phyloP scores from a whole-genome alignment of 2,797 vertebrate species.

The Chaetodon trifasciatus region DNA sequence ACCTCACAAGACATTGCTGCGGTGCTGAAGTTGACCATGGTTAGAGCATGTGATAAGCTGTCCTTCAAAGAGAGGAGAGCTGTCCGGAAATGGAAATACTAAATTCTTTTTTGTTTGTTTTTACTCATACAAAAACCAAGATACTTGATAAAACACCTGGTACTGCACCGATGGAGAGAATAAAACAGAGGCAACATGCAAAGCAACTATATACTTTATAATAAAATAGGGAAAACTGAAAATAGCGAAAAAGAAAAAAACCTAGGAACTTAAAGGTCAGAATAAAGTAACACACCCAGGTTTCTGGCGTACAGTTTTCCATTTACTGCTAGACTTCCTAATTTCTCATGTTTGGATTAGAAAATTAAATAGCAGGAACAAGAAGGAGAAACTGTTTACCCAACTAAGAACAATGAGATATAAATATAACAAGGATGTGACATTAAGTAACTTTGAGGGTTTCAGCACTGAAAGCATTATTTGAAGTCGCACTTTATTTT shows the following conservation, averaged over 20 bases:
- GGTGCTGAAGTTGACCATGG: neutral
- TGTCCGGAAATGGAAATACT: fast-evolving
- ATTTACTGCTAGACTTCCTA: no score
- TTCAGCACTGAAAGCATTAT: no score
- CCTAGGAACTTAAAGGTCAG: no score
- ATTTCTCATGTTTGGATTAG: no score
- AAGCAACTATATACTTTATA: neutral
- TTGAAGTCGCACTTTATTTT: no score
- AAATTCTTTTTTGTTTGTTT: no score
- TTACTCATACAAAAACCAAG: neutral
- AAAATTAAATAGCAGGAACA: neutral
- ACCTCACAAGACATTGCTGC: neutral
- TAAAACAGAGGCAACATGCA: neutral
- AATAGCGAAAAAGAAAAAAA: no score
- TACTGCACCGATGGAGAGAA: neutral
- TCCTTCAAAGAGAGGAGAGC: neutral
- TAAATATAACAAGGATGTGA: no score
- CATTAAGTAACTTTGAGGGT: no score
- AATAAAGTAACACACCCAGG: neutral
- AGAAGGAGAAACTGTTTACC: neutral
- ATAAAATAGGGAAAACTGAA: neutral
- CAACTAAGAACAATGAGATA: no score
- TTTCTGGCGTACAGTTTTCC: neutral
- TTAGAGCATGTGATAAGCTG: neutral
- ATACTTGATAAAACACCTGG: neutral